Conservation (phyloP, 2,113 vertebrate species). For the Leptodactylus fuscus region DNA sequence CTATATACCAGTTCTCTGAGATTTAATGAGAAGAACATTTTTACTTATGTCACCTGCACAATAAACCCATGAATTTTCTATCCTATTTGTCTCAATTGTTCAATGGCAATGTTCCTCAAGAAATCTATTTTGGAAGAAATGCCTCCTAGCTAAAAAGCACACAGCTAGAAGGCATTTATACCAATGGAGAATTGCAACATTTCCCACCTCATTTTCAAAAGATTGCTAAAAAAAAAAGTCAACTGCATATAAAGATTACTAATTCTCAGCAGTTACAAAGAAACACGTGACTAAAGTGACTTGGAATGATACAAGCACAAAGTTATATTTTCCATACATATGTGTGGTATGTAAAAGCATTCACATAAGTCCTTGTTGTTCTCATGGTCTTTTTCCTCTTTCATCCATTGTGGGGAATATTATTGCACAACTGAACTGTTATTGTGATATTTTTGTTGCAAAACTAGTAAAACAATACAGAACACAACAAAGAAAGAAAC, state of each 20-base stretch:
- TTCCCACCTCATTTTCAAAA: constrained; percentile 21
- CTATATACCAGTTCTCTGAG: background rate
- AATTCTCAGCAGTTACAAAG: background rate
- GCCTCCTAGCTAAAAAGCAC: constrained; percentile 25
- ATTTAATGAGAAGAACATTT: background rate
- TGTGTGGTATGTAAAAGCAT: too few species aligned
- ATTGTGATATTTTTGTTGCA: too few species aligned
- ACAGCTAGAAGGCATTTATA: constrained; percentile 14
- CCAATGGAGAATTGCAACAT: background rate
- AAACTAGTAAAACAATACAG: too few species aligned
- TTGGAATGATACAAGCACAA: background rate
- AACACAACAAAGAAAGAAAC: too few species aligned
- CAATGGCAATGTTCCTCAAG: background rate
- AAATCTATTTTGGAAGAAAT: constrained; percentile 42
- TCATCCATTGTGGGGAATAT: too few species aligned
- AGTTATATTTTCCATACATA: too few species aligned
- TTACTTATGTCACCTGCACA: background rate
- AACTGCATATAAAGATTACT: background rate
- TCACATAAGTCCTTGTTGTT: too few species aligned
- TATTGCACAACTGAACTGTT: too few species aligned
- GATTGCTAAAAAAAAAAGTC: background rate
- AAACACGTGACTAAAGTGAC: background rate
- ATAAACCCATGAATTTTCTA: background rate
- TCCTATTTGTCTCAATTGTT: background rate
- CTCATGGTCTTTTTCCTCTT: too few species aligned